A percentile compares a stretch with the other conserved stretches of the same genome.
Evolutionary conservation across 2,113 vertebrate species (phyloP).

Genomic region (Scatophagus argus): DNA sequence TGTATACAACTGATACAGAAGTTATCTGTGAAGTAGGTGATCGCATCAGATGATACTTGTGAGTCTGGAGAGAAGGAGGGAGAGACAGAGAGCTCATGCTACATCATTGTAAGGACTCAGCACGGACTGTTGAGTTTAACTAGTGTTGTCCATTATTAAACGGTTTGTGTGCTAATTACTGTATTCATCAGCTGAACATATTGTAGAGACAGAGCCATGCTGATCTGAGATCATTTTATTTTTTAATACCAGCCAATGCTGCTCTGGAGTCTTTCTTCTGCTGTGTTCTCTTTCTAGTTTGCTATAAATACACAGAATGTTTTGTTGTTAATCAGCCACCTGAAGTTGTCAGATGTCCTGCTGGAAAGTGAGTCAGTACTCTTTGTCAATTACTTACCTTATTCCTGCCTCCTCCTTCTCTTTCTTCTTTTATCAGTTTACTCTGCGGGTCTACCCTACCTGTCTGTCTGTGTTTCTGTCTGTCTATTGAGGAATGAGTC

Average conservation of each 20-base stretch:
- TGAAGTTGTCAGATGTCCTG: slow-evolving; percentile 36
- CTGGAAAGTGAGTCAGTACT: slow-evolving; percentile 30
- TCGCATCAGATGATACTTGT: neutral
- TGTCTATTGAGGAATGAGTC: slow-evolving; percentile 56
- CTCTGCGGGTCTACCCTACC: slow-evolving; percentile 39
- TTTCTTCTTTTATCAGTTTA: slow-evolving; percentile 16
- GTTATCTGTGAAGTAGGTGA: neutral
- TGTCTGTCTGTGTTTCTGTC: slow-evolving; percentile 40
- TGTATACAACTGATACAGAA: neutral
- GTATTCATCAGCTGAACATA: slow-evolving; percentile 17
- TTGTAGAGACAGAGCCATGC: neutral
- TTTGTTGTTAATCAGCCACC: slow-evolving; percentile 54
- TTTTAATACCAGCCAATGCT: neutral
- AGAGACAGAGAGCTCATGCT: neutral
- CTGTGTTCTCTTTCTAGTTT: neutral
- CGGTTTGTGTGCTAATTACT: slow-evolving; percentile 16
- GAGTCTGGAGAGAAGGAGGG: neutral
- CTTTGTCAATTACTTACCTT: slow-evolving; percentile 12
- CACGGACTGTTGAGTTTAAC: slow-evolving; percentile 34
- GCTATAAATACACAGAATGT: slow-evolving; percentile 23
- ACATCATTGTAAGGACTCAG: slow-evolving; percentile 28
- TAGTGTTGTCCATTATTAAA: slow-evolving; percentile 29
- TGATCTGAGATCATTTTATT: slow-evolving; percentile 10
- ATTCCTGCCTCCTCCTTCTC: neutral
- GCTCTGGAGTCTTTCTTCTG: neutral